These are phyloP conservation scores for Sebastes ruberrimus DNA, from an alignment of 2,797 vertebrate species.

Conservation along the genomic window DNA sequence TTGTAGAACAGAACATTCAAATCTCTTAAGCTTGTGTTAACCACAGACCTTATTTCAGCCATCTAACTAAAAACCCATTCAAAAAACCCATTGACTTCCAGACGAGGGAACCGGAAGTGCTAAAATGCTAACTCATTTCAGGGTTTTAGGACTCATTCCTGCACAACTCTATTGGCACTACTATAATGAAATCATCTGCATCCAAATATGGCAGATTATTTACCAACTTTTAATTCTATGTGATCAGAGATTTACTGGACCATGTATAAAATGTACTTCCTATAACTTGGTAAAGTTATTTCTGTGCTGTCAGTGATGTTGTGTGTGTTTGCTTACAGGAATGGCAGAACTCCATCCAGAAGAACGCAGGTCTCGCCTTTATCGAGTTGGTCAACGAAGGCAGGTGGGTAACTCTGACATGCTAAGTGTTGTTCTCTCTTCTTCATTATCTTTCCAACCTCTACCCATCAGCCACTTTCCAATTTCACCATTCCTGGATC, in stretches of 20 bases:
- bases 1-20: too few relatives aligned
- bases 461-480: slow-evolving; percentile 23
- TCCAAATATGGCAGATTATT: neutral
- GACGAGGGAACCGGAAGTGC: too few relatives aligned
- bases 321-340: slow-evolving; percentile 79
- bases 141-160: too few relatives aligned
- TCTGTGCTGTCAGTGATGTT: neutral
- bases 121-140: rapidly evolving
- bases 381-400: slow-evolving; percentile 96
- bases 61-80: too few relatives aligned
- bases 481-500: slow-evolving; percentile 34
- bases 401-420: slow-evolving; percentile 79
- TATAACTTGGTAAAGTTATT: neutral
- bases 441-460: slow-evolving; percentile 54
- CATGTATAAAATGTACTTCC: neutral
- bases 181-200: neutral
- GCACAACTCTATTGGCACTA: neutral
- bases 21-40: too few relatives aligned
- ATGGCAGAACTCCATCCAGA: slow-evolving; percentile 98
- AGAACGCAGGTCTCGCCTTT: slow-evolving; percentile 94
- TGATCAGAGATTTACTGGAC: neutral
- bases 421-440: neutral
- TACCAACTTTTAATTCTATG: too few relatives aligned
- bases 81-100: too few relatives aligned
- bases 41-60: too few relatives aligned